Base-by-base conservation (phyloP, 2,113 vertebrate species). In the Podarcis muralis region DNA sequence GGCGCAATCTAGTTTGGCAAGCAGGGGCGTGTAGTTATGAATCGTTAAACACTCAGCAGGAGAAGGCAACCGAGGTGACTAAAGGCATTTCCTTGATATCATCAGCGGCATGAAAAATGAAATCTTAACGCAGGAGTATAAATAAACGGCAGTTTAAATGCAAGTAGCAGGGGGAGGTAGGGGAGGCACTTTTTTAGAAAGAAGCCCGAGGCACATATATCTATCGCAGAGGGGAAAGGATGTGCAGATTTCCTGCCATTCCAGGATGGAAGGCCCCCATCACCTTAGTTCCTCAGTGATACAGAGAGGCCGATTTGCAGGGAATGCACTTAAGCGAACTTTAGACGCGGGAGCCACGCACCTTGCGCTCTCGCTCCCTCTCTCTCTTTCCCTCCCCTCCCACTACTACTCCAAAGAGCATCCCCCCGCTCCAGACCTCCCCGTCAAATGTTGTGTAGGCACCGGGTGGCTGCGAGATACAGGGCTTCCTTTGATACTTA, bases 401-500 rank as follows among this genome's bases (percentile, higher is more conserved):
- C 40, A 35, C 12, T 4, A 48, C 59, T 83, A 1, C 11, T 53
- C 59, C 15, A 62, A 5, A 62, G 18, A 62, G 18, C 59, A 62
- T 5, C 84, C 77, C 90, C 27, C 25, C 53, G 81, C 83, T 13
- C 13, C 53, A 20, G 1, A 40, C 30, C 48, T 5, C 35, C 25
- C 18, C 27, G 9, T 15, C n/a, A 2, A 27, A 37, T 18, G 53
- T 3, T 5, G 37, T 25, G 30, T 6, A 30, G n/a, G 13, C 40
- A 37, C 1, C 48, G 40, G 22, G 8, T 7, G 86, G 18, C 82
- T 22, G 32, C 22, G 32, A 23, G 9, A 0, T 32, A 35, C 71
- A 20, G 48, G 23, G 4, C 1, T n/a, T 23, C 3, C 22, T 9
- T 7, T 5, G 1, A 48, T 94, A 97, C 97, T 97, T 93, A 97